Conservation (phyloP, 2,113 vertebrate genomes). For the Atrichornis clamosus region DNA sequence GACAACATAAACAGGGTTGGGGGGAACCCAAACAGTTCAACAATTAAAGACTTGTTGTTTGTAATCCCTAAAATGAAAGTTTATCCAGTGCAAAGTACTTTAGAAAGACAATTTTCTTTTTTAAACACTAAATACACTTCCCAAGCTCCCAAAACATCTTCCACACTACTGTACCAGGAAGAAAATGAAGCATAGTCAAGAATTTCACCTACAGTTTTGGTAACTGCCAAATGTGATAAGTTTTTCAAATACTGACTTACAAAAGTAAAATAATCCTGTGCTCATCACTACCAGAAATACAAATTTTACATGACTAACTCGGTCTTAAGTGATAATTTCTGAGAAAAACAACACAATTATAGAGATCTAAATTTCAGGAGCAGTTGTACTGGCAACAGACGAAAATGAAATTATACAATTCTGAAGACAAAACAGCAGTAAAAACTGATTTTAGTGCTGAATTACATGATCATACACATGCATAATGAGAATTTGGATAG, state of each 20-base stretch:
- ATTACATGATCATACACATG: rapidly evolving
- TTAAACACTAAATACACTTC: neutral
- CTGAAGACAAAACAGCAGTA: neutral
- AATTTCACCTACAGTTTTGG: neutral
- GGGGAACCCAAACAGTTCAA: neutral
- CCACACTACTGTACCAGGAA: neutral
- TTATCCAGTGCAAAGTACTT: neutral
- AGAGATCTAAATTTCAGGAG: neutral
- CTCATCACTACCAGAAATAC: neutral
- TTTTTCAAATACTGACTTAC: neutral
- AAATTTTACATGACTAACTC: neutral
- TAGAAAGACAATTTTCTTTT: neutral
- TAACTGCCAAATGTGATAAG: neutral
- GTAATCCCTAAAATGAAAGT: neutral
- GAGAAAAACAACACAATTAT: neutral
- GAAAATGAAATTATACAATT: neutral
- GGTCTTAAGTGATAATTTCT: neutral
- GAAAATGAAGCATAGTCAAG: neutral
- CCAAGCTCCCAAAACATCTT: neutral
- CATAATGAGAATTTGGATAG: neutral
- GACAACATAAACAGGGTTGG: rapidly evolving
- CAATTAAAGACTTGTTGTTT: neutral
- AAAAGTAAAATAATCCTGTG: neutral
- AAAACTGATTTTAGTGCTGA: neutral
- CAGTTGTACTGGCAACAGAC: neutral